Evolutionary conservation across 2,888 invertebrate species (phyloP).

Genomic region (Drosophila pseudotalamancana): DNA sequence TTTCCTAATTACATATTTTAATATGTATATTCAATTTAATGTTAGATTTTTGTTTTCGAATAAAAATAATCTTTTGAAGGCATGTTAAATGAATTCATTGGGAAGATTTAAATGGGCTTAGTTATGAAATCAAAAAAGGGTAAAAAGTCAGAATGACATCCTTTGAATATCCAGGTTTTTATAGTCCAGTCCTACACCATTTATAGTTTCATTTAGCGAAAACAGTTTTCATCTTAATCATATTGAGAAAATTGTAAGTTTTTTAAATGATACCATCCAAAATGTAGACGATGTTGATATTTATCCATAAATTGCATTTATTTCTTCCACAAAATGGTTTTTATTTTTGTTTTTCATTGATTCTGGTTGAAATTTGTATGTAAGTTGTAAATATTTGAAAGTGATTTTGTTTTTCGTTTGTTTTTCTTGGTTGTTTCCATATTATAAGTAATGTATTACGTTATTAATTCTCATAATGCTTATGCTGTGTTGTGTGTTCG

Average conservation of each 20-base stretch:
- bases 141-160: no score
- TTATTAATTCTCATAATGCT: slow-evolving; percentile 60
- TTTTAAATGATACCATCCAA: not conserved
- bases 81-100: no score
- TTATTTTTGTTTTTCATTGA: slow-evolving; percentile 56
- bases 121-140: no score
- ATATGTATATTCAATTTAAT: slow-evolving; percentile 10
- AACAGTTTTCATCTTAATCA: no score
- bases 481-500: slow-evolving; percentile 55
- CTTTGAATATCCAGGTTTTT: no score
- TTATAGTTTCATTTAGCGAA: no score
- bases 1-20: not conserved
- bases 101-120: no score
- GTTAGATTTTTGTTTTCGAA: slow-evolving; percentile 1
- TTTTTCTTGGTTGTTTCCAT: slow-evolving; percentile 44
- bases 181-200: no score
- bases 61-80: not conserved
- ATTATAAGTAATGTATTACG: slow-evolving; percentile 48
- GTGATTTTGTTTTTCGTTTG: slow-evolving; percentile 48
- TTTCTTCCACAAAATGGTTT: slow-evolving; percentile 69
- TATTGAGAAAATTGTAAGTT: no score
- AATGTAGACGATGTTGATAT: slow-evolving; percentile 35
- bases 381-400: slow-evolving; percentile 78
- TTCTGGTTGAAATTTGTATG: slow-evolving; percentile 72
- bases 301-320: slow-evolving; percentile 77